A percentile compares a stretch with the other conserved stretches of the same genome.
These are phyloP conservation scores for Corythoichthys intestinalis DNA, from an alignment of 2,113 vertebrate species.

Conservation along the genomic window DNA sequence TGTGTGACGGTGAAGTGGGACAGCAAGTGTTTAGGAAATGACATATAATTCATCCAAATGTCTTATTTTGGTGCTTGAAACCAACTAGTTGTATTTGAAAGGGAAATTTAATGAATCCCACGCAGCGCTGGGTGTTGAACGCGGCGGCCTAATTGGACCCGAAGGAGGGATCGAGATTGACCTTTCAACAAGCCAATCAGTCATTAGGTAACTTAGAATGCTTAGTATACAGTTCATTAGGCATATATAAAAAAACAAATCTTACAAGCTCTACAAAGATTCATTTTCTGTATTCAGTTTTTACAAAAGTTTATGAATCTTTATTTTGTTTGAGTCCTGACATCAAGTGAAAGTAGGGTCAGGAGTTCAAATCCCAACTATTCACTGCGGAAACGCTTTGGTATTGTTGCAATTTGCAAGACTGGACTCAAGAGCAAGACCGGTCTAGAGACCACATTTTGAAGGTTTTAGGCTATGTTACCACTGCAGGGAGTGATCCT, in stretches of 20 bases:
- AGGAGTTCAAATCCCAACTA: too few relatives aligned
- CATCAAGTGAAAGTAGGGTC: too few relatives aligned
- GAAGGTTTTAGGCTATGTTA: too few relatives aligned
- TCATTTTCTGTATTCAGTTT: neutral
- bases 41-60: neutral
- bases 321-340: neutral
- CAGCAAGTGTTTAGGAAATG: neutral
- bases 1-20: neutral
- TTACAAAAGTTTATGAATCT: neutral
- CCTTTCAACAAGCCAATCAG: slow-evolving; percentile 2
- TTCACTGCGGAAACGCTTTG: too few relatives aligned
- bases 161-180: neutral
- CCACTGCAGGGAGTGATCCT: too few relatives aligned
- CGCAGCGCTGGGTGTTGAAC: neutral
- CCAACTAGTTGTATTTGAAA: neutral
- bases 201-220: neutral
- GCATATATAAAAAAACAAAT: neutral
- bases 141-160: neutral
- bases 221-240: neutral
- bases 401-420: too few relatives aligned
- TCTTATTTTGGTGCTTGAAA: neutral
- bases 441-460: too few relatives aligned
- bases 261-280: neutral
- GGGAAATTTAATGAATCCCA: neutral
- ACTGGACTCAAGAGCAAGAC: too few relatives aligned